A percentile compares a stretch with the other conserved stretches of the same genome.
These are phyloP conservation scores for Cottus gobio DNA, from an alignment of 2,113 vertebrate species.

Conservation along the genomic window DNA sequence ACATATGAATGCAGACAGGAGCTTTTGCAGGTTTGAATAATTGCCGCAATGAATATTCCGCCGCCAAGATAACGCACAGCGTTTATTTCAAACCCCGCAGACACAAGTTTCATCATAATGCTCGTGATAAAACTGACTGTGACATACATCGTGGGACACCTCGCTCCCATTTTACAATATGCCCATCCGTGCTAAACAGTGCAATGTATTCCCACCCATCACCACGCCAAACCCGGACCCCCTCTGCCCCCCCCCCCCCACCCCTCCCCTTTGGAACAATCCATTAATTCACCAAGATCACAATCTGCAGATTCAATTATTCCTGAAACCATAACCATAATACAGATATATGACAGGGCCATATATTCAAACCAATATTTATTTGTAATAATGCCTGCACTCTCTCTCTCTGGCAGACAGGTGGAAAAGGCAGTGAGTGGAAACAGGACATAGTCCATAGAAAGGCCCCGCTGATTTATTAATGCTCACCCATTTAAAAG, in stretches of 20 bases:
- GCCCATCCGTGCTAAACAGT: slow-evolving; percentile 53
- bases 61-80: slow-evolving; percentile 56
- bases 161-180: slow-evolving; percentile 70
- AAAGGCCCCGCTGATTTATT: slow-evolving; percentile 78
- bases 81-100: slow-evolving; percentile 66
- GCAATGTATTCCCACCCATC: slow-evolving; percentile 62
- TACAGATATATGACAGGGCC: slow-evolving; percentile 71
- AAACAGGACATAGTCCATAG: slow-evolving; percentile 63
- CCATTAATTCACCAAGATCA: slow-evolving; percentile 74
- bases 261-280: slow-evolving; percentile 56
- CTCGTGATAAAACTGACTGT: slow-evolving; percentile 68
- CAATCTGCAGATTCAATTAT: slow-evolving; percentile 83
- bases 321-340: slow-evolving; percentile 75
- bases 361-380: slow-evolving; percentile 83
- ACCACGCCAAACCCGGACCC: slow-evolving; percentile 38
- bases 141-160: slow-evolving; percentile 69
- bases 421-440: slow-evolving; percentile 47
- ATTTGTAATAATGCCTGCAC: slow-evolving; percentile 79
- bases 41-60: slow-evolving; percentile 77
- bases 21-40: slow-evolving; percentile 65
- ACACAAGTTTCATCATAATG: slow-evolving; percentile 69
- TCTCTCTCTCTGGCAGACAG: slow-evolving; percentile 67
- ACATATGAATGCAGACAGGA: slow-evolving; percentile 61
- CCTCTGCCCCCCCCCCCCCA: not conserved
- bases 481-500: slow-evolving; percentile 72